Evolutionary conservation across 1,140 invertebrate species (phyloP), one percentile per base, ranked within the genome.

Genomic region (Drosophila sp.): DNA sequence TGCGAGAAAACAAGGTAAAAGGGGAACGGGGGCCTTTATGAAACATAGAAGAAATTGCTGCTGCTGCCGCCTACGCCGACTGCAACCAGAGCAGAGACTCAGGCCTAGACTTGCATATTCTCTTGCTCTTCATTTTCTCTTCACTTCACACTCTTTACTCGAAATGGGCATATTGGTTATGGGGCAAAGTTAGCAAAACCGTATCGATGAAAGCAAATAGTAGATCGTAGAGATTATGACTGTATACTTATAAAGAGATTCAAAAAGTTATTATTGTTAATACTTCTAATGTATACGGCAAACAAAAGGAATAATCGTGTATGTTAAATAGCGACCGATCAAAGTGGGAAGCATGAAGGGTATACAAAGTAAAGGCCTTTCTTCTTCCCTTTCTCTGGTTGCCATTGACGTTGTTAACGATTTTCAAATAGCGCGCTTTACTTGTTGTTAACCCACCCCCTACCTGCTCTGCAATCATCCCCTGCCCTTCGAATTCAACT

Each of bases 321-420:
- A 17, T 17, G 17, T 33, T 33, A 5, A 33, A 33, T 33, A 4
- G 35, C 1, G 33, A 38, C 11, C 40, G 7, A 25, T 25, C 1
- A n/a, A 27, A 25, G 10, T 25, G n/a, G 23, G 4, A 50, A 50
- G 4, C 23, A 50, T 2, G 23, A 27, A 50, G 44, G 44, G 44
- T 50, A 50, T 27, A 25, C 33, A 27, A 50, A 10, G 10, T 3
- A 27, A 27, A 25, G 1, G 23, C 25, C 44, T 50, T 50, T 50
- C 44, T 50, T 50, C 44, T 50, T 50, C 23, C 8, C 25, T 50
- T 23, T 50, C 23, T 50, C 44, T 50, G 23, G 44, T 50, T 50
- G 72, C 72, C 68, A 76, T 76, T 84, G 70, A 74, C 81, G 67
- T 78, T 78, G 81, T 78, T 85, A 85, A 85, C 81, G 81, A 85